Evolutionary conservation across 2,797 vertebrate species (phyloP).

Genomic region (Sebastes oblongus): DNA sequence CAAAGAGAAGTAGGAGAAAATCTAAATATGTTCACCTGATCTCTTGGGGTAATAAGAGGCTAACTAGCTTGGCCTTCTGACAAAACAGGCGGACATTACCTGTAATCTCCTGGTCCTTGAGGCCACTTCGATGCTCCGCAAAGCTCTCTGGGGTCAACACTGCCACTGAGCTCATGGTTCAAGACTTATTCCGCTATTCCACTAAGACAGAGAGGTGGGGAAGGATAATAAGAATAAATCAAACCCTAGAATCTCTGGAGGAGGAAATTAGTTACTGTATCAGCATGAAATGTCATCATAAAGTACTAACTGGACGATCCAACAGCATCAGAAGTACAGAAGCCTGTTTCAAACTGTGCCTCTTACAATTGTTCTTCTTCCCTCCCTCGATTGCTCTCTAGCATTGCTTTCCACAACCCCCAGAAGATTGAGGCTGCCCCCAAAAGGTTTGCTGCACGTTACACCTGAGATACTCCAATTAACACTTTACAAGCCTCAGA

Average conservation of each 20-base stretch:
- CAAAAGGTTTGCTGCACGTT: slow-evolving; percentile 37
- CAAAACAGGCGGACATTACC: slow-evolving; percentile 50
- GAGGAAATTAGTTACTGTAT: not conserved
- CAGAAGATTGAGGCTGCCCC: slow-evolving; percentile 25
- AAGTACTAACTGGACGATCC: not conserved
- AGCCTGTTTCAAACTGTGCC: not conserved
- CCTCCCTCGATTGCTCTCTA: not conserved
- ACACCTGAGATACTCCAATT: slow-evolving; percentile 72
- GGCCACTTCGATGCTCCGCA: slow-evolving; percentile 83
- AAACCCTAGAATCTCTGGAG: not conserved
- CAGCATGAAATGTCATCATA: not conserved
- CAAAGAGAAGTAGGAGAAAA: not conserved
- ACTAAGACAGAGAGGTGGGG: slow-evolving; percentile 43
- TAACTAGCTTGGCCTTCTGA: not conserved
- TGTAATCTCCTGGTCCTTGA: slow-evolving; percentile 81
- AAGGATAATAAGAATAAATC: not conserved
- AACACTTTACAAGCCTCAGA: slow-evolving; percentile 51
- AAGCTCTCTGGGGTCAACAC: slow-evolving; percentile 88
- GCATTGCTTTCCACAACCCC: slow-evolving; percentile 23
- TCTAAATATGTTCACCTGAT: not conserved
- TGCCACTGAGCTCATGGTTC: slow-evolving; percentile 87
- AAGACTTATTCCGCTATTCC: slow-evolving; percentile 84
- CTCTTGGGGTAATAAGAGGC: not conserved
- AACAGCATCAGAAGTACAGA: not conserved
- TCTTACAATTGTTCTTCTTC: not conserved